phyloP scores from a whole-genome alignment of 1,140 invertebrate genomes.

The Notospermus geniculatus region DNA sequence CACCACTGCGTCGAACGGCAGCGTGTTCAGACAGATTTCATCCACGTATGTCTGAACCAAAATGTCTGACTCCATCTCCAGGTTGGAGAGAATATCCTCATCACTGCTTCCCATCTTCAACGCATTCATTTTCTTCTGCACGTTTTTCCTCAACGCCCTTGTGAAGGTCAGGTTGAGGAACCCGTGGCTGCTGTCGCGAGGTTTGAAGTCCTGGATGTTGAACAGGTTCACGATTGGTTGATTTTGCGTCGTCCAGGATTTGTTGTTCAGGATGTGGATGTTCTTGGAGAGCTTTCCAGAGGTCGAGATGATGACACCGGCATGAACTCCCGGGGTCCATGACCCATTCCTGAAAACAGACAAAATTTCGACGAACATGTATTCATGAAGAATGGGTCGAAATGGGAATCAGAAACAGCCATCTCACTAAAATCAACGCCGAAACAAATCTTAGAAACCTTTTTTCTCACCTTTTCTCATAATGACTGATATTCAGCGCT shows the following conservation, averaged over 20 bases:
- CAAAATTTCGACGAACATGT: too few species aligned
- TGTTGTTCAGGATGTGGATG: conserved; percentile 39
- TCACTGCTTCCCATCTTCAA: conserved; percentile 22
- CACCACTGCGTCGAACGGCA: conserved; percentile 66
- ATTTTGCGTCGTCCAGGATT: conserved; percentile 28
- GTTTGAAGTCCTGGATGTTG: conserved; percentile 30
- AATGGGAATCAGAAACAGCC: not conserved
- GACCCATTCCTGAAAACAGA: conserved; percentile 4
- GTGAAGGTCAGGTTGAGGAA: conserved; percentile 69
- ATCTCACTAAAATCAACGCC: not conserved
- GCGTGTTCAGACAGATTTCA: conserved; percentile 63
- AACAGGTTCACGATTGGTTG: conserved; percentile 3
- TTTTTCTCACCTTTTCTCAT: conserved; percentile 47
- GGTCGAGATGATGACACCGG: conserved; percentile 52
- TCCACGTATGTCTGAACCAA: conserved; percentile 61
- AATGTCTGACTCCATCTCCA: not conserved
- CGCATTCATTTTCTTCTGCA: conserved; percentile 41
- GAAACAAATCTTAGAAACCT: too few species aligned
- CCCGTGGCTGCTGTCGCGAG: conserved; percentile 55
- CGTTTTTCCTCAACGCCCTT: conserved; percentile 56
- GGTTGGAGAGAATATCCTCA: not conserved
- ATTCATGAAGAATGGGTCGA: too few species aligned
- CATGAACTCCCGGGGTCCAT: conserved; percentile 44
- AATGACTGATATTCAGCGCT: conserved; percentile 66
- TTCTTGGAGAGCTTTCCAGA: conserved; percentile 40